Evolutionary conservation across 2,888 invertebrate species (phyloP).

Genomic region (Dynastes tityus): DNA sequence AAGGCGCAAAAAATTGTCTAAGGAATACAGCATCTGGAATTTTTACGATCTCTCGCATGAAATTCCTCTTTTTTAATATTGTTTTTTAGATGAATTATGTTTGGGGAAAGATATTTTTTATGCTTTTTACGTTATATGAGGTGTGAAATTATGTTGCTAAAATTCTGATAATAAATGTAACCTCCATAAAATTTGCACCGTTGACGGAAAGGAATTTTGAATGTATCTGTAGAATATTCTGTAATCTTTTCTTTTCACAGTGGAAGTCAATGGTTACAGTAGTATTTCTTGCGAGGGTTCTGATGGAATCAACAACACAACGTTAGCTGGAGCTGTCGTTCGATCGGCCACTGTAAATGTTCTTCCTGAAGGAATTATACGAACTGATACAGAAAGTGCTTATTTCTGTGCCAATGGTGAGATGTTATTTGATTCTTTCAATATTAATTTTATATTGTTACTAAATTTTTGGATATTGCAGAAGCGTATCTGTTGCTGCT

Average conservation of each 20-base stretch:
- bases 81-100: too few relatives aligned
- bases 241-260: conserved; percentile 68
- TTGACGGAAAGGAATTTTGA: too few relatives aligned
- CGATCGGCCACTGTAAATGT: conserved; percentile 76
- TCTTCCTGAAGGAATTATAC: conserved; percentile 76
- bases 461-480: too few relatives aligned
- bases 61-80: too few relatives aligned
- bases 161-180: background rate
- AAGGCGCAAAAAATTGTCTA: too few relatives aligned
- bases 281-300: conserved; percentile 76
- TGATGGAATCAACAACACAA: conserved; percentile 75
- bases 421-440: background rate
- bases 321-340: conserved; percentile 76
- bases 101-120: too few relatives aligned
- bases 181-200: background rate
- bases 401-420: conserved; percentile 81
- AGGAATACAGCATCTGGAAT: too few relatives aligned
- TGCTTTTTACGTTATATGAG: too few relatives aligned
- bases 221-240: background rate
- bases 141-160: too few relatives aligned
- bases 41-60: too few relatives aligned
- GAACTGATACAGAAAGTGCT: conserved; percentile 79
- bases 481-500: too few relatives aligned
- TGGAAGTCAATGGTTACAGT: conserved; percentile 79
- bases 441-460: background rate